These are phyloP conservation scores for Eupithecia pulchellata DNA, from an alignment of 2,888 invertebrate genomes.

Conservation along the genomic window DNA sequence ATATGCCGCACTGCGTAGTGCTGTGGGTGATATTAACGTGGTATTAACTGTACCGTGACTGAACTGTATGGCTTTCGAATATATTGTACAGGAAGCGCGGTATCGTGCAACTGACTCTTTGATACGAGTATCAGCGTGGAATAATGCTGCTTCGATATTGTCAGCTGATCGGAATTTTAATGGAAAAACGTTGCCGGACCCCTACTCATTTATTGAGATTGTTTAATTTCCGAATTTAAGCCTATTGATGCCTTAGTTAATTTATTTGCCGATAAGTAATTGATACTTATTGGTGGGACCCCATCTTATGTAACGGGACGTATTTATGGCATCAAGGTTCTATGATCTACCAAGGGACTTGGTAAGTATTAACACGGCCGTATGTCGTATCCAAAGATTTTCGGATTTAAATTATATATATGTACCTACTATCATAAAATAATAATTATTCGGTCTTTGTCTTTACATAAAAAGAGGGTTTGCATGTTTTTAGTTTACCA, in stretches of 20 bases:
- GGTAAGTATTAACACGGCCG: too few relatives aligned
- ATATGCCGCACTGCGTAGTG: conserved; percentile 30
- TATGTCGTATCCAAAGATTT: too few relatives aligned
- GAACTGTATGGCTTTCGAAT: conserved; percentile 68
- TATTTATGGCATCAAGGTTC: background rate
- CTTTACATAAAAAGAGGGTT: too few relatives aligned
- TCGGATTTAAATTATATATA: too few relatives aligned
- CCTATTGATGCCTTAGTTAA: background rate
- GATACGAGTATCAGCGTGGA: conserved; percentile 4
- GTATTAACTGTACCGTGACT: conserved; percentile 62
- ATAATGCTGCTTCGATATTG: background rate
- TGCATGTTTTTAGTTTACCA: background rate
- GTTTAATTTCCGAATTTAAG: background rate
- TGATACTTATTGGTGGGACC: background rate
- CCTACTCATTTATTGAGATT: background rate
- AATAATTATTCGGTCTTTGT: too few relatives aligned
- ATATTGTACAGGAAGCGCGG: conserved; percentile 49
- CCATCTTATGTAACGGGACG: background rate
- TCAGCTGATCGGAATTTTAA: background rate
- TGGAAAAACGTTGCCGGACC: background rate
- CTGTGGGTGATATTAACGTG: conserved; percentile 3
- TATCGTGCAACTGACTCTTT: conserved; percentile 31
- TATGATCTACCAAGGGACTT: too few relatives aligned
- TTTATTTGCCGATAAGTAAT: background rate
- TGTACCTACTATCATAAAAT: too few relatives aligned